Base-by-base conservation (phyloP, 1,140 invertebrate species). In the Bombus waltoni region DNA sequence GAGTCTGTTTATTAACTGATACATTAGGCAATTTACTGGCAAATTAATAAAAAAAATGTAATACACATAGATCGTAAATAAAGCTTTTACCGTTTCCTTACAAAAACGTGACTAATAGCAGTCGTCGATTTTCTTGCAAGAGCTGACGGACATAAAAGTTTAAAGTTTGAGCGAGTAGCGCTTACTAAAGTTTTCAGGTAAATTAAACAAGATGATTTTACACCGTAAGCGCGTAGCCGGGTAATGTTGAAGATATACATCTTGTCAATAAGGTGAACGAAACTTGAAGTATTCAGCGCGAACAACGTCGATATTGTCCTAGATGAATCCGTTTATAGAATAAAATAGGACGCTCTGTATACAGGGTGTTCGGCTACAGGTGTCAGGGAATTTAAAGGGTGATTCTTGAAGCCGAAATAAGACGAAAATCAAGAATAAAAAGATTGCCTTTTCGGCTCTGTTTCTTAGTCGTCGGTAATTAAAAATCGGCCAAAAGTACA, bases 251-350 rank as follows among this genome's bases (percentile, higher is more conserved):
- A 74, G 47, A 32, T 74, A 74, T 74, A 62, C 28, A 47, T 47
- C 72, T 74, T 74, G 72, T 44, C 72, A 74, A 32, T 44, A 74
- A 47, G 72, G 44, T 47, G n/a, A 74, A 74, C 47, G 42, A 74
- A 74, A 74, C 42, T 74, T 74, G 10, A 42, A 74, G 72, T 32
- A 74, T 47, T 42, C 42, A 32, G n/a, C 15, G 13, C 3, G 15
- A 74, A 47, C 8, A 44, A 44, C 18, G 72, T 74, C 72, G 72
- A 74, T 74, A 74, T 32, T 47, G 72, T 74, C 72, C 72, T 74
- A 32, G 42, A 74, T 47, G 35, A 38, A 74, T 74, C 42, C 40
- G 47, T 74, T 74, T 47, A 44, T 74, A 32, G 42, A 42, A 32
- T 74, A 32, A 74, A 74, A 42, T 47, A 74, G 72, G 18, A 47